phyloP scores from a whole-genome alignment of 2,797 vertebrate species.

The Falco novaeseelandiae region DNA sequence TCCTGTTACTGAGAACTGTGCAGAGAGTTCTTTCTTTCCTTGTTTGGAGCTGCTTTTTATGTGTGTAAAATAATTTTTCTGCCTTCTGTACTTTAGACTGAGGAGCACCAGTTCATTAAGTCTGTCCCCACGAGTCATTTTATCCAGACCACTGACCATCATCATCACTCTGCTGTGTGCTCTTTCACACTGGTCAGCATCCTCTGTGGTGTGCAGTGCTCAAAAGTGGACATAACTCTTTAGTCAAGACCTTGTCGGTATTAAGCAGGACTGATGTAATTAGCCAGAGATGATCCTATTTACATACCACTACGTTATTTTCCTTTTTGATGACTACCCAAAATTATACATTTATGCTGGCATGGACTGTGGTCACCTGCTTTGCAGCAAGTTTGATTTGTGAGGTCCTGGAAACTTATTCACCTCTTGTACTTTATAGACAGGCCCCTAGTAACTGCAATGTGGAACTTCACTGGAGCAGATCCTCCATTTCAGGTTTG shows the following conservation, averaged over 20 bases:
- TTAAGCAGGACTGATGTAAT: not conserved
- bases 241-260: not conserved
- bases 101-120: not conserved
- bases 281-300: not conserved
- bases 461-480: not conserved
- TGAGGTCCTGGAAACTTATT: not conserved
- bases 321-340: not conserved
- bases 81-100: not conserved
- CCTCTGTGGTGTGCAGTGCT: not conserved
- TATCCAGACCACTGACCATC: not conserved
- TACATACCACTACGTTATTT: not conserved
- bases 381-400: not conserved
- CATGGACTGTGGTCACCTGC: not conserved
- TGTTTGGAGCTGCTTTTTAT: not conserved
- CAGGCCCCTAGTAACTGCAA: not conserved
- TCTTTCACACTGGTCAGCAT: not conserved
- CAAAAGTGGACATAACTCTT: not conserved
- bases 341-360: not conserved
- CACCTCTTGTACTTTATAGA: not conserved
- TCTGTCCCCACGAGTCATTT: not conserved
- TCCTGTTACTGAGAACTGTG: not conserved
- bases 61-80: not conserved
- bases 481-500: not conserved
- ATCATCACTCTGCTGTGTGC: not conserved
- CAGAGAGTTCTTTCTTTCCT: not conserved